phyloP scores from a whole-genome alignment of 2,797 vertebrate genomes.

The Gadopsis bispinosus region DNA sequence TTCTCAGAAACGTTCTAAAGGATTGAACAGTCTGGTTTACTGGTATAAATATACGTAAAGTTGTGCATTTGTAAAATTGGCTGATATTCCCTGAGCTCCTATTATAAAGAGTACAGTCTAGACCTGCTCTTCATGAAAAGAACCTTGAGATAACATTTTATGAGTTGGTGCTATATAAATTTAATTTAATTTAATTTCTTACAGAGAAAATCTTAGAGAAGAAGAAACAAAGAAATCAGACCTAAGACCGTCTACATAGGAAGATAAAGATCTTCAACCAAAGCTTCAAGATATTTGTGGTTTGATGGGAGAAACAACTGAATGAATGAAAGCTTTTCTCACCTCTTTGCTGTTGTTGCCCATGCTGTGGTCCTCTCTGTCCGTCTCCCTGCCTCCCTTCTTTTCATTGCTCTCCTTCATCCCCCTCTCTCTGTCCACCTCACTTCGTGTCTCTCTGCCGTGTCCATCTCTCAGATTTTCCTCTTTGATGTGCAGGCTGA shows the following conservation, averaged over 20 bases:
- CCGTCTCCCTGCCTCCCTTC: constrained; percentile 55
- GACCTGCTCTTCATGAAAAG: too few species aligned
- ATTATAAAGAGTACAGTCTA: too few species aligned
- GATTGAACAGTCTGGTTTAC: background rate
- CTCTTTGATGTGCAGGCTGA: constrained; percentile 66
- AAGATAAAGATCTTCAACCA: background rate
- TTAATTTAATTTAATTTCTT: background rate
- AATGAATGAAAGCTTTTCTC: constrained; percentile 23
- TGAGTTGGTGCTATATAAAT: too few species aligned
- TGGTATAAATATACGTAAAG: background rate
- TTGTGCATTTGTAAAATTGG: background rate
- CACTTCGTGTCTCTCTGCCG: constrained; percentile 39
- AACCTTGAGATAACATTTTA: too few species aligned
- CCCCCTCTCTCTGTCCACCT: constrained; percentile 59
- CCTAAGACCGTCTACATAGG: background rate
- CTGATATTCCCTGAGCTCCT: background rate
- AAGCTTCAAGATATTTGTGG: background rate
- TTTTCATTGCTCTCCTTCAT: constrained; percentile 64
- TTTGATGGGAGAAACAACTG: background rate
- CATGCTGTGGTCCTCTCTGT: constrained; percentile 62
- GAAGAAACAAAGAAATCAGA: background rate
- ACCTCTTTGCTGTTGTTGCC: constrained; percentile 78
- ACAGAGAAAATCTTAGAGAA: background rate
- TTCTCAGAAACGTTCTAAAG: background rate
- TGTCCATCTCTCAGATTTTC: constrained; percentile 65